Base-by-base conservation (phyloP, 2,113 vertebrate genomes). In the Neotoma lepida region DNA sequence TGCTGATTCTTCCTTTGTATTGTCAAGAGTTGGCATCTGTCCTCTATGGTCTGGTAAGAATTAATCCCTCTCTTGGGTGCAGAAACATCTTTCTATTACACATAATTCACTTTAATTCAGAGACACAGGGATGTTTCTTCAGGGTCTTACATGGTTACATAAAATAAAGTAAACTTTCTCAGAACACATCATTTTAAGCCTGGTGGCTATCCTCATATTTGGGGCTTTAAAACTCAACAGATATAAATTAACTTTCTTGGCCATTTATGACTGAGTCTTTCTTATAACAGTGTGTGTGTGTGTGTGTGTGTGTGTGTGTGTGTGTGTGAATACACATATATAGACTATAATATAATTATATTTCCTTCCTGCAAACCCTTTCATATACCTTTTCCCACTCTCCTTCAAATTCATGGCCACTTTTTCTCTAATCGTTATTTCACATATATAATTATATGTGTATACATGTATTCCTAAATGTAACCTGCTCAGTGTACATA, bases 211-310 rank as follows among this genome's bases (percentile, higher is more conserved):
- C 20, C 30, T 91, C 49, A 86, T 44, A 87, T 78, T 51, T 77
- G 77, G 33, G 6, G 13, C 76, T 93, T 90, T 82, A 63, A 96
- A 95, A 13, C 17, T 86, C 30, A 93, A 73, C 4, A 77, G 68
- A 56, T 24, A 77, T 64, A 90, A 89, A 94, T 88, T 96, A 89
- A 86, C 22, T 93, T 70, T 86, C 71, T 89, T 54, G 54, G 73
- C 41, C 20, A 96, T 82, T 93, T 81, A 54, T 82, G 56, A 94
- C 51, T 86, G 46, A 89, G 77, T 10, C n/a, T 51, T 56, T n/a
- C 46, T 56, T 56, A 6, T n/a, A 80, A n/a, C 18, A 24, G 54
- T n/a, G 30, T 4, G 35, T 51, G 51, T 51, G 9, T 10, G 49
- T 51, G 46, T 46, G 46, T 46, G 46, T 46, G 46, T 46, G 46